Conservation (phyloP, 2,113 vertebrate genomes). For the Brachirus orientalis region DNA sequence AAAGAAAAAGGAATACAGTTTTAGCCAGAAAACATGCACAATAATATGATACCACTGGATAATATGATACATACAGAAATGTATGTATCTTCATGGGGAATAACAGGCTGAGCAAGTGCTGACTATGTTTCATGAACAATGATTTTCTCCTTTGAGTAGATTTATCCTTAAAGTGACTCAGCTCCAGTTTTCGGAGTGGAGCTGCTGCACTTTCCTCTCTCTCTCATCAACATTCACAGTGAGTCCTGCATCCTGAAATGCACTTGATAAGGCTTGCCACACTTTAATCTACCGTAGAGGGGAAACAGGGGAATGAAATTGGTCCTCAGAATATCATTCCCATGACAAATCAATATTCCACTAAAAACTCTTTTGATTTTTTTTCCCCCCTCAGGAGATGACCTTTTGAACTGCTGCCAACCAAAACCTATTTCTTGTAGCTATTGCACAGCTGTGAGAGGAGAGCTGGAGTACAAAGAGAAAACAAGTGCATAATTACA, state of each 20-base stretch:
- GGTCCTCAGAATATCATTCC: conserved; percentile 46
- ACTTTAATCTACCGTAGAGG: conserved; percentile 59
- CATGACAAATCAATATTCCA: conserved; percentile 65
- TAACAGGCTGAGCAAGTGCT: background rate
- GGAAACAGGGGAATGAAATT: conserved; percentile 57
- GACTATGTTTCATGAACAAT: background rate
- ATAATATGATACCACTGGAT: no score
- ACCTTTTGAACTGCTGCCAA: conserved; percentile 55
- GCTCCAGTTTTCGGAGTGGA: conserved; percentile 20
- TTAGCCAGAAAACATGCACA: no score
- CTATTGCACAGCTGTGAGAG: background rate
- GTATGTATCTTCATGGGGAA: background rate
- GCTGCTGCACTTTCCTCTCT: background rate
- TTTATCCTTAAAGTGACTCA: conserved; percentile 29
- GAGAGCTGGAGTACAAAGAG: background rate
- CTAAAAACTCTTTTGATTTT: conserved; percentile 45
- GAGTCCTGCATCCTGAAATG: conserved; percentile 40
- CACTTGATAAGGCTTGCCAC: conserved; percentile 50
- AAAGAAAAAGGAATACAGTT: no score
- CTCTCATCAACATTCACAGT: conserved; percentile 66
- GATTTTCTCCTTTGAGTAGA: conserved; percentile 15
- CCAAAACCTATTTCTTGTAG: conserved; percentile 17
- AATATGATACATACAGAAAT: background rate
- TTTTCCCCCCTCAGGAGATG: conserved; percentile 2
- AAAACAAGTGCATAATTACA: conserved; percentile 11